Evolutionary conservation across 1,140 invertebrate genomes (phyloP), one percentile per base, ranked within the genome.

Genomic region (Solenopsis fugax): DNA sequence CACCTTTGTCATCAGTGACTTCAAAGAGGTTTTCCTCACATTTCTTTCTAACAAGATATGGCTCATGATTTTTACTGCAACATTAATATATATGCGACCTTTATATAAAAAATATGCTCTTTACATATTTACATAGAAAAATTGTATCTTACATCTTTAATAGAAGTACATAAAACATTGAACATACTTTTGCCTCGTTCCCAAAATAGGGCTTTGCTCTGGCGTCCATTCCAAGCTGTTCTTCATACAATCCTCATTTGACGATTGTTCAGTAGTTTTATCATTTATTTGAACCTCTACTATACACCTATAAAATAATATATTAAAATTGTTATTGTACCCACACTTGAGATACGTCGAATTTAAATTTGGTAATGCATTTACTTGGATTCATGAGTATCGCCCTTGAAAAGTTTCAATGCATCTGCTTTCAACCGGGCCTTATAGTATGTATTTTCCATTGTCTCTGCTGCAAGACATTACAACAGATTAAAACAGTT

Each of bases 401-500:
- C 80, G 2, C 80, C 67, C n/a, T 60, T 73, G 12, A 82, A 29
- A 34, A 82, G 52, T 34, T 73, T 34, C 18, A 82, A 60, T 4
- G 18, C 67, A 72, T 82, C 80, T 48, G 52, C 80, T 0, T 45
- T 37, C 18, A 82, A 13, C 12, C 80, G 67, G 18, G 80, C 80
- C 18, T 48, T 37, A 37, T 48, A 6, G 24, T 60, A 29, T 34
- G 12, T 34, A 73, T 21, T 60, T 37, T 34, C 24, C 1, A 9
- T 37, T 45, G 6, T 48, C 13, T 48, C 18, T 58, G 24, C 52
- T 82, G 5, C n/a, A 82, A 34, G 21, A 82, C 7, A 72, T 73
- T 73, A 60, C 0, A 37, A 72, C 12, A 3, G 5, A 73, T 73
- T 21, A 72, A 72, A n/a, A 16, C 7, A 64, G 10, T 41, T 21